Percentiles rank a stretch among this genome's conserved stretches.
Conservation (phyloP, 2,888 invertebrate species). For the Drosophila bunnanda region DNA sequence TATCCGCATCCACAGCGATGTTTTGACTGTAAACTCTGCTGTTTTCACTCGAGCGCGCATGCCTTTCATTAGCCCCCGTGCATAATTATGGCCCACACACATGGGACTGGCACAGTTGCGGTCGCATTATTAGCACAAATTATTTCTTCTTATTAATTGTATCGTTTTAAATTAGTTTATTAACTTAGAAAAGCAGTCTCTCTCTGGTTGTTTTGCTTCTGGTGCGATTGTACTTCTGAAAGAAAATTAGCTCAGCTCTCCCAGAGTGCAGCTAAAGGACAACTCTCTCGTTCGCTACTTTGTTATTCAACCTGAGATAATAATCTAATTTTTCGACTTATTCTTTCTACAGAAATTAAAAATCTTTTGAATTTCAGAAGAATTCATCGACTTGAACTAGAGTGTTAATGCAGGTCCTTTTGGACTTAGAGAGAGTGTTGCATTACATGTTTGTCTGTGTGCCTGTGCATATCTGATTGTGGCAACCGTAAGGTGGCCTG, state of each 20-base stretch:
- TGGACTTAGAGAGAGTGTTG: slow-evolving; percentile 12
- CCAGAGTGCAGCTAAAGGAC: too few relatives aligned
- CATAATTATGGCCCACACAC: slow-evolving; percentile 39
- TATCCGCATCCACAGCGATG: neutral
- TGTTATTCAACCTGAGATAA: too few relatives aligned
- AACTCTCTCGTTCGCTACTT: too few relatives aligned
- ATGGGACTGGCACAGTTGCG: slow-evolving; percentile 9
- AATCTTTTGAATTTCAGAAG: too few relatives aligned
- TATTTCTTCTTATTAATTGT: neutral
- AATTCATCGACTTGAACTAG: neutral
- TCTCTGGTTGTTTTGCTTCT: too few relatives aligned
- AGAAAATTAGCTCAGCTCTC: too few relatives aligned
- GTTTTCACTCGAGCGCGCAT: slow-evolving; percentile 31
- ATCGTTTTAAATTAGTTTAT: slow-evolving; percentile 1
- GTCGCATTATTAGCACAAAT: slow-evolving; percentile 16
- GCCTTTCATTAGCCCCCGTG: slow-evolving; percentile 34
- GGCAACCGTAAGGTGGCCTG: slow-evolving; percentile 14
- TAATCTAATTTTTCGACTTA: too few relatives aligned
- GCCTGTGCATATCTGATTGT: slow-evolving; percentile 37
- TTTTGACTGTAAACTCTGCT: slow-evolving; percentile 27
- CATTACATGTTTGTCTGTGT: slow-evolving; percentile 3
- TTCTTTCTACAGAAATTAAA: neutral
- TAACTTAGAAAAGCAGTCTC: too few relatives aligned
- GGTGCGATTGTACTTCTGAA: too few relatives aligned
- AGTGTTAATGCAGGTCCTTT: slow-evolving; percentile 8